Evolutionary conservation across 2,113 vertebrate genomes (phyloP).

Genomic region (Syngnathus scovelli): DNA sequence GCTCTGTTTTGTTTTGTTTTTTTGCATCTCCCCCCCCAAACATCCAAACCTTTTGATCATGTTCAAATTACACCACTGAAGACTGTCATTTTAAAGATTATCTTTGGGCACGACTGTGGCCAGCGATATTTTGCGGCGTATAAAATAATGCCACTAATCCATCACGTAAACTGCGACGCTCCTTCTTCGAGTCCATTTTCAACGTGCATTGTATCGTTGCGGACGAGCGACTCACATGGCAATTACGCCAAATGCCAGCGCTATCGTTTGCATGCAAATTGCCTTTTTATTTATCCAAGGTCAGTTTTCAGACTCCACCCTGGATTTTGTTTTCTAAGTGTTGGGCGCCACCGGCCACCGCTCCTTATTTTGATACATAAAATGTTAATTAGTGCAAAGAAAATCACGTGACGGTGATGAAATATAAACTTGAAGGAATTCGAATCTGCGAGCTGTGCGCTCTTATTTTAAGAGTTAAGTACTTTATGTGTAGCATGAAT

Average conservation of each 20-base stretch:
- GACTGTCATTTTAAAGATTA: slow-evolving; percentile 25
- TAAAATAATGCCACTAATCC: background rate
- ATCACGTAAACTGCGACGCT: background rate
- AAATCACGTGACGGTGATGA: background rate
- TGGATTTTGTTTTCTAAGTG: slow-evolving; percentile 29
- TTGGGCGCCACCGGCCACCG: slow-evolving; percentile 13
- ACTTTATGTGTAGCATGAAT: background rate
- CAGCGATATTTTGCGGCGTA: slow-evolving; percentile 33
- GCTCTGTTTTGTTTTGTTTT: background rate
- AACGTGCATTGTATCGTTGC: slow-evolving; percentile 31
- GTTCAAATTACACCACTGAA: slow-evolving; percentile 27
- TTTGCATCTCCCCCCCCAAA: slow-evolving; percentile 15
- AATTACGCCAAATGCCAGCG: slow-evolving; percentile 55
- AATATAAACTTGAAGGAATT: slow-evolving; percentile 8
- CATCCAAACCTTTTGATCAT: slow-evolving; percentile 43
- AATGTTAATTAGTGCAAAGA: slow-evolving; percentile 2
- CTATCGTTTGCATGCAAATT: slow-evolving; percentile 67
- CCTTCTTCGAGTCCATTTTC: slow-evolving; percentile 11
- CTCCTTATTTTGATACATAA: slow-evolving; percentile 12
- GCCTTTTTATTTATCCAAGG: slow-evolving; percentile 44
- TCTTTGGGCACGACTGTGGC: slow-evolving; percentile 32
- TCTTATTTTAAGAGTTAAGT: background rate
- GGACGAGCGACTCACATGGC: slow-evolving; percentile 37
- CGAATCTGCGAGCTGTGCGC: too few species aligned
- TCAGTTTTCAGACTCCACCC: slow-evolving; percentile 33